Evolutionary conservation across 2,888 invertebrate genomes (phyloP), one percentile per base, ranked within the genome.

Genomic region (Toxonevra muliebris): DNA sequence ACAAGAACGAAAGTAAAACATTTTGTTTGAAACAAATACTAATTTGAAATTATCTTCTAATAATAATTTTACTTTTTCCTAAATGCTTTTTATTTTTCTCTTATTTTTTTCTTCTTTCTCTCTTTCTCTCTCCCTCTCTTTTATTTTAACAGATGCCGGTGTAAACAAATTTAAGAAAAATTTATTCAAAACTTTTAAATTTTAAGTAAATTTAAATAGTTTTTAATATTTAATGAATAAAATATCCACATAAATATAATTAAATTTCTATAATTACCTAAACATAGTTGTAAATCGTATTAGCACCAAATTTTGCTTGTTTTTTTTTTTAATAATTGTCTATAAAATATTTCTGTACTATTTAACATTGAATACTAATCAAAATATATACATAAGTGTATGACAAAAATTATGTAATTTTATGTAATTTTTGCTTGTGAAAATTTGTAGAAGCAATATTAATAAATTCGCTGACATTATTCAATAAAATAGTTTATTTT

Each of bases 101-200:
- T 13, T 30, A 57, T 63, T n/a, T 63, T n/a, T 54, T 54, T 48
- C 48, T 20, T 12, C 45, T 45, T 45, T 45, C 45, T 45, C 13
- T 45, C 45, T 45, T 13, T 45, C 45, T 45, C 48, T 57, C 57
- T 57, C 20, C 48, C 61, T 62, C 41, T 53, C 40, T 60, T 61
- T 61, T 42, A 59, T 68, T 66, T 60, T 45, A 62, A 65, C 70
- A 55, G 66, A 68, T 66, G 57, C 61, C 54, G 68, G 40, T 68
- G 68, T 68, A 65, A 43, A 62, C 68, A 70, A 63, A 63, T 63
- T 65, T 52, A 68, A 68, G 57, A 59, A 60, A 65, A 52, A 65
- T 66, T 62, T 57, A 10, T 63, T 63, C 19, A 70, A 68, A 58
- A 45, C 66, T 17, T 66, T 69, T 30, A 69, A 66, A 15, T 67